Base-by-base conservation (phyloP, 1,140 invertebrate species). In the Schlechtendalia chinensis region DNA sequence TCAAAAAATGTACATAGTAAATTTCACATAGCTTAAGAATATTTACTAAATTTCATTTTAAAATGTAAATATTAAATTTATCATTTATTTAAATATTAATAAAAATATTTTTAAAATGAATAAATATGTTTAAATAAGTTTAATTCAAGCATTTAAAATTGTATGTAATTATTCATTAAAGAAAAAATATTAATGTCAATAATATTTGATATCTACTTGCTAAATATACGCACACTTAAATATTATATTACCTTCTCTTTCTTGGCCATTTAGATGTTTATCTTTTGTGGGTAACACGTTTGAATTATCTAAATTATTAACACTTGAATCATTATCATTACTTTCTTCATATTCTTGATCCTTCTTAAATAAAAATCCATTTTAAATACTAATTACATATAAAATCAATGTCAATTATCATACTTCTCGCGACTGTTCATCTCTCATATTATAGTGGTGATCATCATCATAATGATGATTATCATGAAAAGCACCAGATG, bases 401-500 rank as follows among this genome's bases (percentile, higher is more conserved):
- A 71, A 27, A 53, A 53, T 29, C 11, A 19, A 27, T 53, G n/a
- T 29, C 3, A 63, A 27, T 12, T 61, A 22, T 58, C 8, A 47
- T 79, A 79, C 75, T 19, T 79, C 58, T 47, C 56, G n/a, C 5
- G 58, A 63, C 3, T 63, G 39, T 61, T 79, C 75, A 45, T 61
- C 22, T 72, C 50, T 19, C 39, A 69, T 27, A 47, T 45, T 53
- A 80, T 69, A 67, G 17, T 53, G 81, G 1, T 88, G 86, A n/a
- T 90, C 90, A 47, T 91, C 90, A 75, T 90, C 89, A 1, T 89
- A 89, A 83, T 87, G 86, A 83, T 87, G 86, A 81, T 86, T 86
- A 50, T 90, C 91, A 83, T 92, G 91, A 86, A 96, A 96, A 16
- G 93, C 94, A 5, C 94, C 94, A 71, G 89, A 90, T 3, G 94